These are phyloP conservation scores for Spicauda simplicius DNA, from an alignment of 2,888 invertebrate genomes.

Conservation along the genomic window DNA sequence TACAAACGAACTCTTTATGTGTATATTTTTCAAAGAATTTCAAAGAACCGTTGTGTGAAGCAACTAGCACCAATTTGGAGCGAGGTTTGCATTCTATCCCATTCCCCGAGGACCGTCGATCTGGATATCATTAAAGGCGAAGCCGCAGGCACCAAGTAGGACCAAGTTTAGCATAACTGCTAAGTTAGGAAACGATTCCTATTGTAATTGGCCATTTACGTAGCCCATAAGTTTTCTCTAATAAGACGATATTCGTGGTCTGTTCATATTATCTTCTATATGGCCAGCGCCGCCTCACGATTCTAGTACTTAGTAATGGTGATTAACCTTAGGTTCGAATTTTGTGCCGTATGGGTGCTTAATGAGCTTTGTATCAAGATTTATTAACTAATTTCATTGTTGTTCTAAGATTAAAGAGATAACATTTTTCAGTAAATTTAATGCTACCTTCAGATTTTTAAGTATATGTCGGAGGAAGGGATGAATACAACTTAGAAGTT, in stretches of 20 bases:
- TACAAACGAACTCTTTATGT: no score
- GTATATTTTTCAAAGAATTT: neutral
- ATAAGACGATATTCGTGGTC: constrained; percentile 59
- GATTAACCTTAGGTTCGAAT: constrained; percentile 38
- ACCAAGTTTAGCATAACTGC: constrained; percentile 46
- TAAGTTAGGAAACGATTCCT: constrained; percentile 50
- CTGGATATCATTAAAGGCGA: constrained; percentile 38
- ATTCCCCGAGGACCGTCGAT: constrained; percentile 32
- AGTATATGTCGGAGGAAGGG: no score
- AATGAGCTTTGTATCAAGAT: constrained; percentile 23
- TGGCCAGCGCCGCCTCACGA: constrained; percentile 52
- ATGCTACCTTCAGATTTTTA: no score
- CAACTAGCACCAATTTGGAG: constrained; percentile 19
- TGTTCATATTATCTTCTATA: constrained; percentile 53
- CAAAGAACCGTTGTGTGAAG: constrained; percentile 6
- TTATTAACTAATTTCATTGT: constrained; percentile 17
- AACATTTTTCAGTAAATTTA: no score
- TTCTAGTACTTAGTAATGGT: constrained; percentile 43
- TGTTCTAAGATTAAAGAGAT: neutral
- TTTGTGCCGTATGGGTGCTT: constrained; percentile 36
- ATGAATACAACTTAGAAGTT: no score
- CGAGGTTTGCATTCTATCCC: constrained; percentile 24
- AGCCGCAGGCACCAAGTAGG: constrained; percentile 48
- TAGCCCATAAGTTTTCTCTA: constrained; percentile 61
- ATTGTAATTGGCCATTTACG: constrained; percentile 64